Percentiles rank a stretch among this genome's conserved stretches.
These are phyloP conservation scores for Chaetodon trifasciatus DNA, from an alignment of 2,797 vertebrate genomes.

Conservation along the genomic window DNA sequence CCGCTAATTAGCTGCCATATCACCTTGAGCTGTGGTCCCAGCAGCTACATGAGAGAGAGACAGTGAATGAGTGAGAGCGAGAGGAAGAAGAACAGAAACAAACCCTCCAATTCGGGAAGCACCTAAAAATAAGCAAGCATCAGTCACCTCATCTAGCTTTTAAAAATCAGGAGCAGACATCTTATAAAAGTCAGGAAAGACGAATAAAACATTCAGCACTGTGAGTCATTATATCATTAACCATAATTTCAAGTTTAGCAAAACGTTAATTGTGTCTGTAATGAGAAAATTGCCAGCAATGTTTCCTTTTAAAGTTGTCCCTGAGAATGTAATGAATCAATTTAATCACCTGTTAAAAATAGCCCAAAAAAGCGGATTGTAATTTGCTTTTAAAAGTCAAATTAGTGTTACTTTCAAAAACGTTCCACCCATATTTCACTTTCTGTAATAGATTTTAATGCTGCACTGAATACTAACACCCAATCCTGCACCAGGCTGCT, in stretches of 20 bases:
- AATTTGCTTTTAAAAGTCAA: constrained; percentile 12
- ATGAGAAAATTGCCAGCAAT: constrained; percentile 19
- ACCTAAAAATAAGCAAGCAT: constrained; percentile 2
- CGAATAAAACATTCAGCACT: constrained; percentile 16
- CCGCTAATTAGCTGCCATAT: constrained; percentile 82
- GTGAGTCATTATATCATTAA: constrained; percentile 14
- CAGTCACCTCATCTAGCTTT: neutral
- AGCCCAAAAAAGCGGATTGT: neutral
- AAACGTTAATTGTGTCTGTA: constrained; percentile 44
- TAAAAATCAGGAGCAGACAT: neutral
- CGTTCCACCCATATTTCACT: neutral
- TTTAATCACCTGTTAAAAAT: constrained; percentile 31
- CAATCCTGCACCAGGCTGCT: neutral
- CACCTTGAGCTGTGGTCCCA: constrained; percentile 80
- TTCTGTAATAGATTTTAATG: constrained; percentile 13
- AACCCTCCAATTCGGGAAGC: constrained; percentile 16
- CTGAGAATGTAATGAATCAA: constrained; percentile 33
- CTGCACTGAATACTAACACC: constrained; percentile 10
- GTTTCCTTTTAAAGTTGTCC: constrained; percentile 24
- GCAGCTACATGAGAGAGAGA: constrained; percentile 63
- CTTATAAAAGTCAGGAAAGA: neutral
- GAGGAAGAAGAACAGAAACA: constrained; percentile 37
- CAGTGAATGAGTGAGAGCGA: constrained; percentile 15
- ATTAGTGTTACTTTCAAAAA: constrained; percentile 14
- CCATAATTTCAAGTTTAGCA: constrained; percentile 8